phyloP scores from a whole-genome alignment of 2,888 invertebrate species.

The Lacanobia wlatinum region DNA sequence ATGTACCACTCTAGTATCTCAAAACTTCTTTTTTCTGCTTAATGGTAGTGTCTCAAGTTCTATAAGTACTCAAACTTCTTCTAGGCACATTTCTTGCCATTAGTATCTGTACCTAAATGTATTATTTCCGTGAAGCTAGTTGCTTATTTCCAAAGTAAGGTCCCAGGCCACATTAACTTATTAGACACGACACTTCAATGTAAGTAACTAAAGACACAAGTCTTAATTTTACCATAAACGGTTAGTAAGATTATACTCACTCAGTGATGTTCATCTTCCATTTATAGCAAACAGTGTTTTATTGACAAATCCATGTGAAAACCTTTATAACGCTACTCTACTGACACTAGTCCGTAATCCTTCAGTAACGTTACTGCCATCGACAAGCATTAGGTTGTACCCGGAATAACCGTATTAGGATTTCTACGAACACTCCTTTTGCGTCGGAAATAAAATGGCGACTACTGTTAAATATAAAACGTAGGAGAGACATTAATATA shows the following conservation, averaged over 20 bases:
- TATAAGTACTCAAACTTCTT: no score
- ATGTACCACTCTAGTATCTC: no score
- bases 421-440: conserved; percentile 43
- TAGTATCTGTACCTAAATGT: no score
- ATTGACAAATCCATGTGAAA: conserved; percentile 36
- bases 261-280: conserved; percentile 20
- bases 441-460: conserved; percentile 23
- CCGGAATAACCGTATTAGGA: conserved; percentile 43
- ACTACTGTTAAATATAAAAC: conserved; percentile 30
- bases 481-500: conserved; percentile 8
- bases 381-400: conserved; percentile 15
- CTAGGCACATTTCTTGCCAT: no score
- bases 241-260: background rate
- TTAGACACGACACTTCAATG: conserved; percentile 11
- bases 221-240: conserved; percentile 33
- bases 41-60: no score
- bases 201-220: background rate
- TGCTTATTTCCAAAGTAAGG: background rate
- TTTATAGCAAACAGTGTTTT: conserved; percentile 52
- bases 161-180: background rate
- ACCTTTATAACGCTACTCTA: conserved; percentile 7
- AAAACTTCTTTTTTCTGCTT: no score
- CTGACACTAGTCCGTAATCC: conserved; percentile 33
- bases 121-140: no score
- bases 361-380: conserved; percentile 24